A percentile compares a stretch with the other conserved stretches of the same genome.
Evolutionary conservation across 2,113 vertebrate species (phyloP).

Genomic region (Monarcha castaneiventris): DNA sequence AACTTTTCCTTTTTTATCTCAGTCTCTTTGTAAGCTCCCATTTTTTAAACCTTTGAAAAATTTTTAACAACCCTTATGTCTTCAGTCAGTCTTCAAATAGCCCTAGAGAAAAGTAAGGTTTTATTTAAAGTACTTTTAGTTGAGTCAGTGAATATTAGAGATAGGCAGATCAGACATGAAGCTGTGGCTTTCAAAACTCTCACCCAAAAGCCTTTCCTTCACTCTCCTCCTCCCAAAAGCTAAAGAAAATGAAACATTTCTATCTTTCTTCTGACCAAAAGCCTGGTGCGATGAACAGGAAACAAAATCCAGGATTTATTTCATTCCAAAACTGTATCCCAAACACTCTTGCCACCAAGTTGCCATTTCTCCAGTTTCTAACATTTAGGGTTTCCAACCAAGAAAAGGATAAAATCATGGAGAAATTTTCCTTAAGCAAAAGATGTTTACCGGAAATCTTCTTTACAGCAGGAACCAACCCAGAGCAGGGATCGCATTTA

Average conservation of each 20-base stretch:
- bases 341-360: not conserved
- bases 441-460: not conserved
- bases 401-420: not conserved
- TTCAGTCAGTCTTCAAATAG: not conserved
- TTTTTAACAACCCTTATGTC: not conserved
- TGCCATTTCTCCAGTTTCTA: not conserved
- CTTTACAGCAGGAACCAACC: not conserved
- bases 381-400: not conserved
- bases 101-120: not conserved
- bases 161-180: not conserved
- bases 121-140: not conserved
- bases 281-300: not conserved
- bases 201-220: not conserved
- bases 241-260: not conserved
- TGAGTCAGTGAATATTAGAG: not conserved
- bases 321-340: not conserved
- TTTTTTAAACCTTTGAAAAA: conserved; percentile 11
- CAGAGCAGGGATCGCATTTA: not conserved
- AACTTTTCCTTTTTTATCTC: not conserved
- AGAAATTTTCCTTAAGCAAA: not conserved
- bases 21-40: not conserved
- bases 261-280: not conserved
- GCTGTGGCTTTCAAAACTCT: not conserved
- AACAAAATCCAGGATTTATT: not conserved
- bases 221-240: not conserved